These are phyloP conservation scores for Diadophis punctatus DNA, from an alignment of 2,113 vertebrate genomes.

Conservation along the genomic window DNA sequence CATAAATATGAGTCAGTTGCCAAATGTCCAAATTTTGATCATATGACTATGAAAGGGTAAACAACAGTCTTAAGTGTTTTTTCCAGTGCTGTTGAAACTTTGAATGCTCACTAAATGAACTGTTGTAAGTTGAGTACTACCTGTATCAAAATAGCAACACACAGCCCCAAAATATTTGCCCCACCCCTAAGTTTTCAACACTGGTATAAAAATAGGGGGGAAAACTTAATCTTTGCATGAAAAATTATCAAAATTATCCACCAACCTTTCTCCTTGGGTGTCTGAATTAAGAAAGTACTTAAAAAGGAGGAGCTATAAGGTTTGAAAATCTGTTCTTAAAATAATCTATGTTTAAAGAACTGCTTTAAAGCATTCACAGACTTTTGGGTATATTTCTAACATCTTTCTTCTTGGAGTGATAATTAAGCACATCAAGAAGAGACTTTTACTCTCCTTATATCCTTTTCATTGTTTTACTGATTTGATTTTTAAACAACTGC, in stretches of 20 bases:
- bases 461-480: not conserved
- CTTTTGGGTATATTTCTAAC: not conserved
- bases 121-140: not conserved
- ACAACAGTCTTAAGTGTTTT: not conserved
- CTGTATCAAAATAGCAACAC: not conserved
- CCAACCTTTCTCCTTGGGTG: not conserved
- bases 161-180: not conserved
- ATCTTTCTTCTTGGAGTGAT: not conserved
- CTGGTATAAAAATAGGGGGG: not conserved
- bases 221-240: not conserved
- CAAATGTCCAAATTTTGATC: not conserved
- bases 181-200: not conserved
- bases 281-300: not conserved
- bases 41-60: not conserved
- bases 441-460: not conserved
- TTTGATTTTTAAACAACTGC: not conserved
- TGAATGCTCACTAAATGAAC: not conserved
- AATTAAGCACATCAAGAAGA: not conserved
- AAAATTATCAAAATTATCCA: not conserved
- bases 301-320: not conserved
- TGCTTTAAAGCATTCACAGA: not conserved
- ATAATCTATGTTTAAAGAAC: not conserved
- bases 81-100: not conserved
- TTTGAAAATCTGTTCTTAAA: not conserved
- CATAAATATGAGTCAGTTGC: not conserved